These are phyloP conservation scores for Drosophila murphyi DNA, from an alignment of 1,140 invertebrate species.

Conservation along the genomic window DNA sequence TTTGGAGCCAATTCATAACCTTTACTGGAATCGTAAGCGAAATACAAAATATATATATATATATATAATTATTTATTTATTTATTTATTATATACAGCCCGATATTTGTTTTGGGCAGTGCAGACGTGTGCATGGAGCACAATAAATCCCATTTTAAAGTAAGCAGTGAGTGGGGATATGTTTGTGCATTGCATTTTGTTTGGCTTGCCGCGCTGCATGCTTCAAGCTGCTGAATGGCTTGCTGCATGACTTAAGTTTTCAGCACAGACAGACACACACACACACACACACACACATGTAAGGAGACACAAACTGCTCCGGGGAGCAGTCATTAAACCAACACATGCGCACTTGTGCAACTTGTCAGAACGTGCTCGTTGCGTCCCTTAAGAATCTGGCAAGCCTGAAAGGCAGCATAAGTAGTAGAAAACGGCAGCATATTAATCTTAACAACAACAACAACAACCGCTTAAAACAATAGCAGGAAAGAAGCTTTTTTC, in stretches of 20 bases:
- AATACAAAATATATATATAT: not conserved
- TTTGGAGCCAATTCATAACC: too few species aligned
- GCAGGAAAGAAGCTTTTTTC: constrained; percentile 11
- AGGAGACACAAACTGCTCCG: constrained; percentile 7
- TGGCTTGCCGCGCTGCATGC: constrained; percentile 43
- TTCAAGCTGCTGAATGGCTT: constrained; percentile 43
- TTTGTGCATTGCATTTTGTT: constrained; percentile 63
- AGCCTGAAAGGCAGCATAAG: constrained; percentile 78
- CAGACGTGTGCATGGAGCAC: constrained; percentile 43
- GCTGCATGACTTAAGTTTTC: constrained; percentile 77
- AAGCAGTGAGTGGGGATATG: constrained; percentile 52
- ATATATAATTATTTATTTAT: not conserved
- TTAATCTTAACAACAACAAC: constrained; percentile 65
- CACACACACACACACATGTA: constrained; percentile 25
- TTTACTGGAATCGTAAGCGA: too few species aligned
- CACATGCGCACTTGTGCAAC: constrained; percentile 21
- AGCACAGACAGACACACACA: constrained; percentile 46
- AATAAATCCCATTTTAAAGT: constrained; percentile 75
- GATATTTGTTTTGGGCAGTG: not conserved
- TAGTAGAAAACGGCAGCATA: constrained; percentile 79
- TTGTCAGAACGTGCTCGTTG: constrained; percentile 52
- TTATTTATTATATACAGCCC: not conserved
- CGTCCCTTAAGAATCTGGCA: constrained; percentile 46
- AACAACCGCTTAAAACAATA: constrained; percentile 40
- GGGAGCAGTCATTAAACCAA: constrained; percentile 57